Evolutionary conservation across 2,113 vertebrate genomes (phyloP).

Genomic region (Vidua macroura): DNA sequence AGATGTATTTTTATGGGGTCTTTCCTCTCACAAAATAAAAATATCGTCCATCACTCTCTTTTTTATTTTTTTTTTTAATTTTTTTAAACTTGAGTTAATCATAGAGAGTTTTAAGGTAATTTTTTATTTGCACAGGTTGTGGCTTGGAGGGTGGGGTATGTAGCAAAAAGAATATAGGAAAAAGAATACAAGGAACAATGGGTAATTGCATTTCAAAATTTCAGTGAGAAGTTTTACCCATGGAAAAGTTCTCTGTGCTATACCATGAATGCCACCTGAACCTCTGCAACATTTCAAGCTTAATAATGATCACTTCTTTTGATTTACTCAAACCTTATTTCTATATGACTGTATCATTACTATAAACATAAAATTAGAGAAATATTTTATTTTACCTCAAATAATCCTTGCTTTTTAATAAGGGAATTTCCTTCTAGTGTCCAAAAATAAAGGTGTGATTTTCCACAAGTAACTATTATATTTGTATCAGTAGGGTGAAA

Average conservation of each 20-base stretch:
- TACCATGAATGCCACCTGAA: neutral
- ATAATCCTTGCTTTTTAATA: constrained; percentile 95
- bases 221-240: neutral
- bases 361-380: neutral
- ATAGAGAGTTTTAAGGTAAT: neutral
- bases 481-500: constrained; percentile 97
- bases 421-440: constrained; percentile 88
- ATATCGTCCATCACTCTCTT: neutral
- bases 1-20: neutral
- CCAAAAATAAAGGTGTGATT: constrained; percentile 98
- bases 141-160: neutral
- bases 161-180: neutral
- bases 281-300: neutral
- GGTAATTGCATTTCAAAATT: neutral
- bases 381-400: constrained; percentile 81
- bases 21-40: neutral
- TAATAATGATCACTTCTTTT: neutral
- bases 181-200: neutral
- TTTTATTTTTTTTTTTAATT: neutral
- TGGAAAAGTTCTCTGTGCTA: neutral
- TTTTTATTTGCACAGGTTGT: neutral
- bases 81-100: neutral
- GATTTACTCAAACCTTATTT: neutral
- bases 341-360: neutral
- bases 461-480: constrained; percentile 94